Conservation (phyloP, 2,888 invertebrate genomes). For the Ganaspis brasiliensis region DNA sequence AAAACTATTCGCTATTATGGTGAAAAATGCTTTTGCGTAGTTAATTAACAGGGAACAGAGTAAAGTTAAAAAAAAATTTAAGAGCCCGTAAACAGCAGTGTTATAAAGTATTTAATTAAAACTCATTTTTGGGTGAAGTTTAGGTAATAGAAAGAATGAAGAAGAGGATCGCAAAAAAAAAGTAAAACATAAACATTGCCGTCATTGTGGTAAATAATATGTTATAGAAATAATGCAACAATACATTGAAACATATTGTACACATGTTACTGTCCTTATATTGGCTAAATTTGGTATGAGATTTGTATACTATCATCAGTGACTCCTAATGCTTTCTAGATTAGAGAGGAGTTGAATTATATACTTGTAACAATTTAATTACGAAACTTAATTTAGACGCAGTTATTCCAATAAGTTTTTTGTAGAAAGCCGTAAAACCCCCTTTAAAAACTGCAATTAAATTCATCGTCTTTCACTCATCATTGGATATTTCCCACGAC, state of each 20-base stretch:
- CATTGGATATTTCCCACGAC: neutral
- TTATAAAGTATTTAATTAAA: conserved; percentile 27
- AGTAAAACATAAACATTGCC: conserved; percentile 15
- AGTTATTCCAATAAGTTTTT: conserved; percentile 13
- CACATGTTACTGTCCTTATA: conserved; percentile 40
- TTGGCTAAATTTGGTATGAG: conserved; percentile 36
- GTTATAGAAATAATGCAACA: conserved; percentile 36
- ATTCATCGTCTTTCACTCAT: neutral
- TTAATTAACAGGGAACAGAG: conserved; percentile 17
- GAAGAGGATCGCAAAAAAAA: neutral
- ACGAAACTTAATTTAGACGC: conserved; percentile 9
- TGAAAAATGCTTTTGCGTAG: conserved; percentile 31
- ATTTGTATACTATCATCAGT: conserved; percentile 42
- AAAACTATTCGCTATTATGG: conserved; percentile 8
- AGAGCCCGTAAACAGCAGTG: conserved; percentile 39
- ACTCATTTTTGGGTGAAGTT: conserved; percentile 30
- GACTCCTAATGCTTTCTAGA: conserved; percentile 37
- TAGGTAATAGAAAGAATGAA: conserved; percentile 5
- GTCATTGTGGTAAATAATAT: conserved; percentile 30
- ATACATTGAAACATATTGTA: conserved; percentile 43
- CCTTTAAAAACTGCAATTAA: neutral
- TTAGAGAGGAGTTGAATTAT: conserved; percentile 23
- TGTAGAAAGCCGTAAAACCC: conserved; percentile 35
- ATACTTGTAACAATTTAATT: conserved; percentile 5
- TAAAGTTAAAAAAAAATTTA: neutral